A percentile compares a stretch with the other conserved stretches of the same genome.
These are phyloP conservation scores for Tyrophagus putrescentiae DNA, from an alignment of 1,140 invertebrate species.

Conservation along the genomic window DNA sequence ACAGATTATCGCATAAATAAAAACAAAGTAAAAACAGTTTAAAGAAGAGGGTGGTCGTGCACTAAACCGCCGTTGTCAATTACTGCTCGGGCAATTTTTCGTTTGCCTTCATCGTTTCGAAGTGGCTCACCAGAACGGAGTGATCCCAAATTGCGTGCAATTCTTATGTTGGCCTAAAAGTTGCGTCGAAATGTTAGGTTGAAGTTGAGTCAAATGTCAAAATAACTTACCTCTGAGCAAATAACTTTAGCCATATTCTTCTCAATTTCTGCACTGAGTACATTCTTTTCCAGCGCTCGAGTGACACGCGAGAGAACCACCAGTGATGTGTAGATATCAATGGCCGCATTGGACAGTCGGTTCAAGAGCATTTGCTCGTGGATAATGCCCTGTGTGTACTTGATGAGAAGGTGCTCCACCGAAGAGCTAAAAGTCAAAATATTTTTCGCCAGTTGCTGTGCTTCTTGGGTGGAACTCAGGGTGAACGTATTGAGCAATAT, in stretches of 20 bases:
- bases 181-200: too few species aligned
- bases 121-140: too few species aligned
- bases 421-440: conserved; percentile 65
- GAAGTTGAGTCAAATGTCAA: too few species aligned
- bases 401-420: conserved; percentile 67
- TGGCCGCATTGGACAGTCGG: conserved; percentile 53
- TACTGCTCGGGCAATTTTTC: neutral
- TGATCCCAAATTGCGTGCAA: too few species aligned
- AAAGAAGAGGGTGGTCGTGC: neutral
- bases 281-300: conserved; percentile 40
- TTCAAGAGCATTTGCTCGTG: conserved; percentile 67
- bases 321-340: conserved; percentile 61
- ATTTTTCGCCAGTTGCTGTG: conserved; percentile 43
- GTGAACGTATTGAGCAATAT: conserved; percentile 40
- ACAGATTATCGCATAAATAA: neutral
- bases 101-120: neutral
- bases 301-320: conserved; percentile 65
- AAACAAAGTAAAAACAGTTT: neutral
- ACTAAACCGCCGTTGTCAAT: neutral
- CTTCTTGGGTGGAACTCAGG: conserved; percentile 48
- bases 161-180: too few species aligned
- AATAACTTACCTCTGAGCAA: conserved; percentile 39
- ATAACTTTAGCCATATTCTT: conserved; percentile 56
- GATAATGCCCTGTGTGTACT: conserved; percentile 67
- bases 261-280: conserved; percentile 40